Evolutionary conservation across 2,888 invertebrate species (phyloP), one percentile per base, ranked within the genome.

Genomic region (Eutolmus rufibarbis): DNA sequence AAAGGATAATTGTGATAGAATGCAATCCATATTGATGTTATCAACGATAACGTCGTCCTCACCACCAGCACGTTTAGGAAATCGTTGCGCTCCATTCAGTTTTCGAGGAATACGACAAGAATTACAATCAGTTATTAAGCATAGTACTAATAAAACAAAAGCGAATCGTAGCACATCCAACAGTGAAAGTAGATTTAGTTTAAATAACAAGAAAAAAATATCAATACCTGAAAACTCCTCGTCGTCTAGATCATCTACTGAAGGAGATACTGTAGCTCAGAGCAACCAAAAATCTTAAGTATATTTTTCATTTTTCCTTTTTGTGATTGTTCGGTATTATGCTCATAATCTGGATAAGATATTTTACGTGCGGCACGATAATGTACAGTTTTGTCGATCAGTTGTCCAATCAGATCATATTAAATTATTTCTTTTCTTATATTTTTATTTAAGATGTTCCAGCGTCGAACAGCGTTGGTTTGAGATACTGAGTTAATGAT

Each of bases 101-200:
- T 88, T 88, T 66, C 81, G 86, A n/a, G 74, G 77, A 16, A 77
- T 88, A 23, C 56, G 86, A 51, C 87, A 88, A 77, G 88, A 88
- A 87, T 86, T 88, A 66, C 87, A 88, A 82, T 88, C 88, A 23
- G 88, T 88, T 51, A 85, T 88, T n/a, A 88, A 88, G 77, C 87
- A 86, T 19, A 88, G 31, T 14, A 37, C 82, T 57, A 84, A 56
- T 28, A 87, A 87, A 81, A 19, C 87, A 57, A 87, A 76, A 37
- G 37, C 56, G 34, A 84, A 77, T 77, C 76, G 84, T 56, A 84
- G 57, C 79, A 88, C 88, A 84, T 89, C 89, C 81, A 89, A 89
- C 88, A 89, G 89, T 81, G 89, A 88, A 87, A 88, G 88, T 81
- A 66, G 77, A 56, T 79, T 88, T 31, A 89, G 87, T 82, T 74